Conservation (phyloP, 2,797 vertebrate genomes). For the Orientallactaga sibirica region DNA sequence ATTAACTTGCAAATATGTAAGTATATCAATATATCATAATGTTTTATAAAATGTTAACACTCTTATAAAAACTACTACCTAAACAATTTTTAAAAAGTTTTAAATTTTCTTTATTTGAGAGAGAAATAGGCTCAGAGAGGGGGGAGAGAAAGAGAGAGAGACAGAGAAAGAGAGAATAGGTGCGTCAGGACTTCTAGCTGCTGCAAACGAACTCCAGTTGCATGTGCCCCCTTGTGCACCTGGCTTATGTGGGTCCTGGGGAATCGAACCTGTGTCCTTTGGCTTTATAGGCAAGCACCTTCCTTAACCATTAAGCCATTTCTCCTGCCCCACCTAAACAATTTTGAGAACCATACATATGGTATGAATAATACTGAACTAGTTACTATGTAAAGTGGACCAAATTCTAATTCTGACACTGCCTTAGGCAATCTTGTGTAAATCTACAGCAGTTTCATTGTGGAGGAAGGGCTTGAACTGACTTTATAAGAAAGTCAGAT, state of each 20-base stretch:
- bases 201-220: no score
- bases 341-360: neutral
- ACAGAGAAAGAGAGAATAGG: no score
- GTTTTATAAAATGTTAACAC: neutral
- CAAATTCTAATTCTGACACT: neutral
- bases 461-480: constrained; percentile 3
- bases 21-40: constrained; percentile 23
- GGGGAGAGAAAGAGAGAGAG: no score
- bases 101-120: no score
- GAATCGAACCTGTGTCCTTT: no score
- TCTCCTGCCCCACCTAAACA: neutral
- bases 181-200: no score
- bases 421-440: neutral
- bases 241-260: no score
- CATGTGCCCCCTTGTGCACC: no score
- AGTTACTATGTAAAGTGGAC: neutral
- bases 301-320: no score
- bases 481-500: constrained; percentile 34
- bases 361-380: neutral
- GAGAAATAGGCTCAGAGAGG: no score
- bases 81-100: neutral
- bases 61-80: neutral
- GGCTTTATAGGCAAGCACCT: no score
- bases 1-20: constrained; percentile 28
- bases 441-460: neutral